Evolutionary conservation across 2,888 invertebrate genomes (phyloP), one percentile per base, ranked within the genome.

Genomic region (Xiphydria camelus): DNA sequence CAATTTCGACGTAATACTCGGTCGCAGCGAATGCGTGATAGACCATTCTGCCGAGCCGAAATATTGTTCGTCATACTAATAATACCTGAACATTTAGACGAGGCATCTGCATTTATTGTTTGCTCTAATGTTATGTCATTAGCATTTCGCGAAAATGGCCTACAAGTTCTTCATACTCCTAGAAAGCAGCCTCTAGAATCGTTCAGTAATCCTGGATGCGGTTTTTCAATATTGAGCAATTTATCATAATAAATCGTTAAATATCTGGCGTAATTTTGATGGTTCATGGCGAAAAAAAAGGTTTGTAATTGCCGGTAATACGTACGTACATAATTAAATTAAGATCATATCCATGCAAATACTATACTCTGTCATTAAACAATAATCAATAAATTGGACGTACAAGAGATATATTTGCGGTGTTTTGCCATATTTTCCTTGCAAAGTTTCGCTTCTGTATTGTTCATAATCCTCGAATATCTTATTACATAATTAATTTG

Each of bases 401-500:
- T 56, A 52, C 52, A 48, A 50, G 47, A 58, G 52, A 57, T 53
- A 62, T 47, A 53, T 53, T 53, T 51, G 56, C 40, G 54, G 50
- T 46, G 49, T 47, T 47, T 48, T 39, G 10, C 41, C 49, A 44
- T 45, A 43, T 32, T 41, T n/a, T n/a, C 50, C 55, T 12, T 23
- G 20, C 32, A 48, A 23, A 22, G 57, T 56, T 31, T 50, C 43
- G 18, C 38, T 18, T 32, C 42, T 41, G 25, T 51, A 58, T 29
- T 32, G 31, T 29, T 51, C 47, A 51, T 36, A 55, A 36, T 55
- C 45, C n/a, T 47, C 42, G 20, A 56, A 46, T 37, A 53, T 26
- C 31, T 46, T 31, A 19, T 39, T 23, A 32, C 21, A 20, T 15
- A 21, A 20, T 10, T 37, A 18, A 36, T 47, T 44, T 15, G 33